Percentiles rank a stretch among this genome's conserved stretches.
These are phyloP conservation scores for Danio jaintianensis DNA, from an alignment of 2,797 vertebrate genomes.

Conservation along the genomic window DNA sequence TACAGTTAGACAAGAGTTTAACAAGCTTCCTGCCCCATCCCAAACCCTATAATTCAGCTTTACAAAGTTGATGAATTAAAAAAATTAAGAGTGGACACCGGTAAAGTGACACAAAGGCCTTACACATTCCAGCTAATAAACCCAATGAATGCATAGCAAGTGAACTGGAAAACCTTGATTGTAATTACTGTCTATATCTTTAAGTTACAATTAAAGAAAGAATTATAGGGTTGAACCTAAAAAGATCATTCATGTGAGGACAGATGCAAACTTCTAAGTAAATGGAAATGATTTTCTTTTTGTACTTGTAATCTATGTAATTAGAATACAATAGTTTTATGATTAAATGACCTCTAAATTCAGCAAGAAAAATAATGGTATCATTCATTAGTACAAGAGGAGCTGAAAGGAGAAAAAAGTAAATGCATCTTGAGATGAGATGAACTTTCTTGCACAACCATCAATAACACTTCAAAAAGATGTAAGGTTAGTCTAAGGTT, in stretches of 20 bases:
- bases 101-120: neutral
- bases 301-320: conserved; percentile 8
- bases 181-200: conserved; percentile 15
- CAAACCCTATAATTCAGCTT: conserved; percentile 16
- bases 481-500: no score
- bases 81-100: neutral
- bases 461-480: neutral
- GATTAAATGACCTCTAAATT: neutral
- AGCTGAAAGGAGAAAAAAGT: neutral
- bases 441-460: neutral
- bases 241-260: neutral
- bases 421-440: neutral
- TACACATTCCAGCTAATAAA: neutral
- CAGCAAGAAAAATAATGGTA: no score
- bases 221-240: conserved; percentile 7
- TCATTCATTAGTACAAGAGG: neutral
- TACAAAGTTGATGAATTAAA: neutral
- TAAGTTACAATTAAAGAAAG: conserved; percentile 4
- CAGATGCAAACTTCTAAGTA: neutral
- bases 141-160: neutral
- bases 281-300: neutral
- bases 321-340: conserved; percentile 30
- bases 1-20: neutral
- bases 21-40: neutral
- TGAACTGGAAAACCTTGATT: conserved; percentile 23